A percentile compares a stretch with the other conserved stretches of the same genome.
Conservation (phyloP, 2,797 vertebrate genomes). For the Esox lucius region DNA sequence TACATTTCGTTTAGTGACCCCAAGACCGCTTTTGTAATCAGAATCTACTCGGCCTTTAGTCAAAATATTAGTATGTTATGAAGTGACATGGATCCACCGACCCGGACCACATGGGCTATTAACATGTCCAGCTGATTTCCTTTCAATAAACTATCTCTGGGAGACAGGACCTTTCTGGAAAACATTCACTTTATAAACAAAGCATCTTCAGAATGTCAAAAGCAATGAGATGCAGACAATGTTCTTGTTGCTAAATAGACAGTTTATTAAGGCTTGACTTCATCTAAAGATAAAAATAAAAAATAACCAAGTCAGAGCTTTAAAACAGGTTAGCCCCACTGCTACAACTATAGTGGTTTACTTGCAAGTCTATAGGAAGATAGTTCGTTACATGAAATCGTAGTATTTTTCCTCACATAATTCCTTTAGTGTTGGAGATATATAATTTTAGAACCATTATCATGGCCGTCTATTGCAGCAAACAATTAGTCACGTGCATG, state of each 20-base stretch:
- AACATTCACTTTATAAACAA: neutral
- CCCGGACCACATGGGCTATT: too few relatives aligned
- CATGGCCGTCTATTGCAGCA: slow-evolving; percentile 77
- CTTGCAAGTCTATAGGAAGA: slow-evolving; percentile 76
- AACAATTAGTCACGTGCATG: slow-evolving; percentile 78
- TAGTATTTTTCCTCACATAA: slow-evolving; percentile 43
- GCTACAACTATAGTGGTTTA: slow-evolving; percentile 74
- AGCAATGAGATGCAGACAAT: slow-evolving; percentile 66
- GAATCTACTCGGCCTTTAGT: too few relatives aligned
- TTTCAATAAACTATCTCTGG: neutral
- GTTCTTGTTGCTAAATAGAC: slow-evolving; percentile 82
- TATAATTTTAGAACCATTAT: slow-evolving; percentile 74
- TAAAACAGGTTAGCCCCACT: slow-evolving; percentile 36
- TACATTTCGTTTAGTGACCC: neutral
- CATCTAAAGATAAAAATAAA: slow-evolving; percentile 73
- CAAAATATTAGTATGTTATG: too few relatives aligned
- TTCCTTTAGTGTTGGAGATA: slow-evolving; percentile 59
- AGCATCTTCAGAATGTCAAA: neutral
- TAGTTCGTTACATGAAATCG: slow-evolving; percentile 72
- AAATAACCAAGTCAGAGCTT: slow-evolving; percentile 76
- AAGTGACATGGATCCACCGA: too few relatives aligned
- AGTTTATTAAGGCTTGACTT: slow-evolving; percentile 95
- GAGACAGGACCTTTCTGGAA: neutral
- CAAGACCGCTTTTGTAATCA: too few relatives aligned
- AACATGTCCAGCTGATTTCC: neutral